Percentiles rank a stretch among this genome's conserved stretches.
These are phyloP conservation scores for Paratilapia polleni DNA, from an alignment of 2,113 vertebrate species.

Conservation along the genomic window DNA sequence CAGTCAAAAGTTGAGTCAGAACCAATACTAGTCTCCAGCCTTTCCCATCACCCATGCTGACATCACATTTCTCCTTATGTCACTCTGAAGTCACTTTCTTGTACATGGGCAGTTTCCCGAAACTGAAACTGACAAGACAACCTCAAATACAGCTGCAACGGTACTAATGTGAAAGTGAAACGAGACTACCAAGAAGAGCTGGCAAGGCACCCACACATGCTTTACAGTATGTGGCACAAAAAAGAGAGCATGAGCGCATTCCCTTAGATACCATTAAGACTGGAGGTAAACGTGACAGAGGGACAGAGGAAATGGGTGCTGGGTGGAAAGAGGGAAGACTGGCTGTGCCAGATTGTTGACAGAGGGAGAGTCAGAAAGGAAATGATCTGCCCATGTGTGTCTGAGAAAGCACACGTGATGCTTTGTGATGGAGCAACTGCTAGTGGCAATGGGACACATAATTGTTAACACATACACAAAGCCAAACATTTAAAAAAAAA, in stretches of 20 bases:
- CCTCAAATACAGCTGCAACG: neutral
- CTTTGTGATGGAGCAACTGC: neutral
- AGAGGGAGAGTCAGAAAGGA: neutral
- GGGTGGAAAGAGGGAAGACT: neutral
- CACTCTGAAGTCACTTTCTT: neutral
- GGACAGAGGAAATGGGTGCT: neutral
- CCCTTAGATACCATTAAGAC: neutral
- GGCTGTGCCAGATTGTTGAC: neutral
- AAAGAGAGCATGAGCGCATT: neutral
- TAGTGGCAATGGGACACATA: neutral
- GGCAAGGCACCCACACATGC: neutral
- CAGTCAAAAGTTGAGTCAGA: conserved; percentile 6
- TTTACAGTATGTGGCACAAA: neutral
- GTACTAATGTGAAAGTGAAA: conserved; percentile 62
- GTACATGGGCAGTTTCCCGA: neutral
- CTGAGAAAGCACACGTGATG: neutral
- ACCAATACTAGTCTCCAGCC: neutral
- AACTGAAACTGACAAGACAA: conserved; percentile 41
- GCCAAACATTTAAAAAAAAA: neutral
- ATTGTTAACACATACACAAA: neutral
- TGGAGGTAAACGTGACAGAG: neutral
- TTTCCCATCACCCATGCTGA: neutral
- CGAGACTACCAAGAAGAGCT: conserved; percentile 1
- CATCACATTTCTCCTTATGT: conserved; percentile 15
- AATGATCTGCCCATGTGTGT: neutral